Evolutionary conservation across 2,113 vertebrate genomes (phyloP).

Genomic region (Saguinus imperator): DNA sequence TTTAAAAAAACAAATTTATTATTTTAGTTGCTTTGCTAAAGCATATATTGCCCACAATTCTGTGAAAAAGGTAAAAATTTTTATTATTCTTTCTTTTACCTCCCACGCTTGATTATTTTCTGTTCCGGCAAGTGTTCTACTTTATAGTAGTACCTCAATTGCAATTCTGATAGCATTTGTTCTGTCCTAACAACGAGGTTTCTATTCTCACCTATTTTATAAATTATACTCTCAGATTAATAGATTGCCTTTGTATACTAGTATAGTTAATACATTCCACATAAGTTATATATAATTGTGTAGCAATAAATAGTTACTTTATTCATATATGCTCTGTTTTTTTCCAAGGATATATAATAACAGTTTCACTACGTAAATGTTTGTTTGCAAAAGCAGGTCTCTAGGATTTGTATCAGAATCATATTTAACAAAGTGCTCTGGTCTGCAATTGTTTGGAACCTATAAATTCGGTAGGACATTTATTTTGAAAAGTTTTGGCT

Average conservation of each 20-base stretch:
- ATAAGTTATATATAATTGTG: not conserved
- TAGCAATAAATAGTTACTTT: not conserved
- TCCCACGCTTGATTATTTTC: not conserved
- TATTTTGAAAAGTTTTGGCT: not conserved
- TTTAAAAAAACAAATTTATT: not conserved
- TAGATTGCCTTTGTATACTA: not conserved
- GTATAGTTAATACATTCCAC: not conserved
- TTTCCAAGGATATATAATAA: not conserved
- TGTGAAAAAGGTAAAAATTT: not conserved
- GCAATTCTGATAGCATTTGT: conserved; percentile 3
- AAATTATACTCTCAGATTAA: not conserved
- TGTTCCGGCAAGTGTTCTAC: not conserved
- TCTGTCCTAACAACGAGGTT: not conserved
- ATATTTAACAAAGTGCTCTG: not conserved
- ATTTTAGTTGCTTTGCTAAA: not conserved
- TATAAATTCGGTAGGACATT: not conserved
- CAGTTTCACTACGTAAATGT: not conserved
- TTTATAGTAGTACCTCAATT: not conserved
- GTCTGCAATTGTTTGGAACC: not conserved
- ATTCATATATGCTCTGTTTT: not conserved
- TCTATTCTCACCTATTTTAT: not conserved
- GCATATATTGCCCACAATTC: not conserved
- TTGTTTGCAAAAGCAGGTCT: not conserved
- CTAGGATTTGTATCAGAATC: not conserved
- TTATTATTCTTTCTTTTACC: not conserved